Conservation (phyloP, 2,797 vertebrate species). For the Carduelis carduelis region DNA sequence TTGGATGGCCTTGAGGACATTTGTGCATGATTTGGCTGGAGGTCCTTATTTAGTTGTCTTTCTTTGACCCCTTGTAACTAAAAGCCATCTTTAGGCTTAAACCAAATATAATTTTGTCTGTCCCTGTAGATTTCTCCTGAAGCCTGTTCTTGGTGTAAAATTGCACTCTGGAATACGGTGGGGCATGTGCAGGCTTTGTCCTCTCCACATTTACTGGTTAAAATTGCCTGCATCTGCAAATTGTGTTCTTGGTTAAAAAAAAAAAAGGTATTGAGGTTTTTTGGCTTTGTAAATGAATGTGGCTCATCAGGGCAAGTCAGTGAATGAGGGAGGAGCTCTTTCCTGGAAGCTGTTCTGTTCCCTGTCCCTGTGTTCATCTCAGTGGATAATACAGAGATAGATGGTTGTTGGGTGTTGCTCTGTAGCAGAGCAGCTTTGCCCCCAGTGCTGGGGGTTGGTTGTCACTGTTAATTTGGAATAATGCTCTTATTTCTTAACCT, state of each 20-base stretch:
- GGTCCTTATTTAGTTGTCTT: background rate
- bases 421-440: background rate
- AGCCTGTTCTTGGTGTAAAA: background rate
- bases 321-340: background rate
- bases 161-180: background rate
- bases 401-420: background rate
- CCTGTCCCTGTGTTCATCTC: accelerated
- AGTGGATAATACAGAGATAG: background rate
- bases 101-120: background rate
- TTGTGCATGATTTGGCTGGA: background rate
- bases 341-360: background rate
- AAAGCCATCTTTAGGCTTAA: background rate
- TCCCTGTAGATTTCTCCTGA: background rate
- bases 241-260: background rate
- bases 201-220: background rate
- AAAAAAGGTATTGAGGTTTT: background rate
- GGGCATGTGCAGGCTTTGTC: background rate
- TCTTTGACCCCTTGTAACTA: background rate
- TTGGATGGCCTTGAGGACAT: background rate
- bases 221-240: background rate
- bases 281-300: background rate
- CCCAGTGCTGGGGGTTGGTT: background rate
- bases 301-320: background rate
- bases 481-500: background rate
- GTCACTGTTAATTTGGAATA: background rate